Evolutionary conservation across 2,888 invertebrate species (phyloP).

Genomic region (Mythimna ferrago): DNA sequence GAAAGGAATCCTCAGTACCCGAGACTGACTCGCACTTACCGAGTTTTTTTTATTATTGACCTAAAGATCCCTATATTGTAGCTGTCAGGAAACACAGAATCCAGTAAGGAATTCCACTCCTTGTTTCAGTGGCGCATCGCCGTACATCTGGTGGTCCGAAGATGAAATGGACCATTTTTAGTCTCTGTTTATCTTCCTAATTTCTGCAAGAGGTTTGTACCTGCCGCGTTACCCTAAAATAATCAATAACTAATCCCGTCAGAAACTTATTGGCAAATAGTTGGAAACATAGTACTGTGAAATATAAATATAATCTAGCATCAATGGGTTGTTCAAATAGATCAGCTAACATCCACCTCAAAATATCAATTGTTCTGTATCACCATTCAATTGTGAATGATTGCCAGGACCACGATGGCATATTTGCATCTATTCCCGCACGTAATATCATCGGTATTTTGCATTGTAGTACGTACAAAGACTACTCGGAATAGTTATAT

Average conservation of each 20-base stretch:
- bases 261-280: background rate
- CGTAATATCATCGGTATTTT: background rate
- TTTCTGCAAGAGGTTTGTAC: no score
- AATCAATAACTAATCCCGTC: background rate
- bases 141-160: no score
- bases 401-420: slow-evolving; percentile 1
- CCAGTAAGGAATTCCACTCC: no score
- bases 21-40: no score
- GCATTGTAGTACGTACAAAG: background rate
- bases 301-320: background rate
- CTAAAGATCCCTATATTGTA: no score
- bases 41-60: no score
- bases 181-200: no score
- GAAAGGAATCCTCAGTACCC: no score
- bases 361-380: slow-evolving; percentile 30
- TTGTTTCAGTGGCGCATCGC: no score
- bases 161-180: no score
- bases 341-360: slow-evolving; percentile 20
- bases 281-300: background rate
- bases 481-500: background rate
- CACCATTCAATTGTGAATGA: slow-evolving; percentile 29
- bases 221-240: background rate
- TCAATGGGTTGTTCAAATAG: background rate
- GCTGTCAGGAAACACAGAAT: no score
- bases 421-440: slow-evolving; percentile 4